Evolutionary conservation across 2,888 invertebrate species (phyloP).

Genomic region (Drosophila affinis): DNA sequence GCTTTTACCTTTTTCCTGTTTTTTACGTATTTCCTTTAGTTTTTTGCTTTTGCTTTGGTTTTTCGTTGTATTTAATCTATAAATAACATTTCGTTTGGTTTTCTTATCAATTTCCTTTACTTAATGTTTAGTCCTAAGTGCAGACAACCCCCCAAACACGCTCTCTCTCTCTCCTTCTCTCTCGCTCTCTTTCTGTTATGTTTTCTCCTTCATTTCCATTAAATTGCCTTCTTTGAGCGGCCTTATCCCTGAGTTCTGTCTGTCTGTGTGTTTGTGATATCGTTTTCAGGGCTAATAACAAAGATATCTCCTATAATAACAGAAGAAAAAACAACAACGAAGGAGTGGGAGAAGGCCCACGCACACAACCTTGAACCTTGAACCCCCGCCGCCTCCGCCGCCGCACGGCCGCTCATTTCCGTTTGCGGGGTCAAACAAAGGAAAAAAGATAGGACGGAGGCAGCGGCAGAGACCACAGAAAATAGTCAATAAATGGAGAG

Average conservation of each 20-base stretch:
- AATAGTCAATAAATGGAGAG: conserved; percentile 72
- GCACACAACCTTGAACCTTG: conserved; percentile 65
- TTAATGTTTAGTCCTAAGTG: conserved; percentile 16
- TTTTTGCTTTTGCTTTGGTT: conserved; percentile 11
- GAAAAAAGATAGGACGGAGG: conserved; percentile 17
- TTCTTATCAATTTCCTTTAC: conserved; percentile 45
- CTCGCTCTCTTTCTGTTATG: conserved; percentile 6
- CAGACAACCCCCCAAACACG: neutral
- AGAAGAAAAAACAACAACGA: conserved; percentile 15
- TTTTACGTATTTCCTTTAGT: conserved; percentile 11
- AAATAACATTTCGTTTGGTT: conserved; percentile 39
- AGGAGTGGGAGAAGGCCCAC: neutral
- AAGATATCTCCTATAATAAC: conserved; percentile 60
- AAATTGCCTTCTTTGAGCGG: conserved; percentile 37
- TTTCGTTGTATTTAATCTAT: conserved; percentile 14
- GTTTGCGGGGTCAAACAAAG: conserved; percentile 50
- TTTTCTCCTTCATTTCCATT: conserved; percentile 15
- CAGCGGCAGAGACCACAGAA: conserved; percentile 44
- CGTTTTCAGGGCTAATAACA: conserved; percentile 57
- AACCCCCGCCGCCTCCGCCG: conserved; percentile 18
- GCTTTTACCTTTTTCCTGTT: conserved; percentile 11
- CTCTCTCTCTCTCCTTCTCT: conserved; percentile 15
- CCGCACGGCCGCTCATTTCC: conserved; percentile 60
- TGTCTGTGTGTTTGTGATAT: conserved; percentile 11
- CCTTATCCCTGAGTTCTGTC: conserved; percentile 30